phyloP scores from a whole-genome alignment of 2,888 invertebrate genomes.

The Bombylius major region DNA sequence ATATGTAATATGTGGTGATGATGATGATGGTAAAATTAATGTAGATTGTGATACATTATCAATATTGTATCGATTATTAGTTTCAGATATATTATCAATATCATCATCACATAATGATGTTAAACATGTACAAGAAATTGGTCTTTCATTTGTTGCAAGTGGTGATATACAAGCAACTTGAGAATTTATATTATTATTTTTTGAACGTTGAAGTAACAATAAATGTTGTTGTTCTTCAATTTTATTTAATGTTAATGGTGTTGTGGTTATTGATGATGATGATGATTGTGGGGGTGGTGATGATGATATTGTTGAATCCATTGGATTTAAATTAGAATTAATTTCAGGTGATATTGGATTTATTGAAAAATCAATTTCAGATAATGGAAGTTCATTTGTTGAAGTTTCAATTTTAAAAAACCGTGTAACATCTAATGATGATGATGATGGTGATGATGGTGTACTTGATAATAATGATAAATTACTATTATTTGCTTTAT shows the following conservation, averaged over 20 bases:
- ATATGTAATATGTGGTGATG: no score
- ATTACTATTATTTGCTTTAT: no score
- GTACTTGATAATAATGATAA: no score
- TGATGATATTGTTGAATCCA: no score
- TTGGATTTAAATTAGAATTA: conserved; percentile 4
- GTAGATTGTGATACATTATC: no score
- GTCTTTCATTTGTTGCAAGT: conserved; percentile 34
- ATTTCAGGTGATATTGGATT: conserved; percentile 30
- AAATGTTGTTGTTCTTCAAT: conserved; percentile 15
- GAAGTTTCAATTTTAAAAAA: conserved; percentile 42
- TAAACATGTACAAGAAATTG: conserved; percentile 30
- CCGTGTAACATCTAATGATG: conserved; percentile 20
- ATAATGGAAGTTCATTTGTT: conserved; percentile 56
- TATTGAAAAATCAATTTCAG: conserved; percentile 42
- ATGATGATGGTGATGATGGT: background rate
- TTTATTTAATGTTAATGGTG: background rate
- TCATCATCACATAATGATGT: conserved; percentile 12
- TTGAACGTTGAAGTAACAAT: background rate
- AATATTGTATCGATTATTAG: no score
- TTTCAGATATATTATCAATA: conserved; percentile 5
- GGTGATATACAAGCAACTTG: conserved; percentile 36
- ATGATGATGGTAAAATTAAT: no score
- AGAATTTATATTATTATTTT: conserved; percentile 26
- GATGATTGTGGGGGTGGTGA: no score
- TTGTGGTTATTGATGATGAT: no score